Percentiles rank a stretch among this genome's conserved stretches.
These are phyloP conservation scores for Cynocephalus volans DNA, from an alignment of 2,113 vertebrate species.

Conservation along the genomic window DNA sequence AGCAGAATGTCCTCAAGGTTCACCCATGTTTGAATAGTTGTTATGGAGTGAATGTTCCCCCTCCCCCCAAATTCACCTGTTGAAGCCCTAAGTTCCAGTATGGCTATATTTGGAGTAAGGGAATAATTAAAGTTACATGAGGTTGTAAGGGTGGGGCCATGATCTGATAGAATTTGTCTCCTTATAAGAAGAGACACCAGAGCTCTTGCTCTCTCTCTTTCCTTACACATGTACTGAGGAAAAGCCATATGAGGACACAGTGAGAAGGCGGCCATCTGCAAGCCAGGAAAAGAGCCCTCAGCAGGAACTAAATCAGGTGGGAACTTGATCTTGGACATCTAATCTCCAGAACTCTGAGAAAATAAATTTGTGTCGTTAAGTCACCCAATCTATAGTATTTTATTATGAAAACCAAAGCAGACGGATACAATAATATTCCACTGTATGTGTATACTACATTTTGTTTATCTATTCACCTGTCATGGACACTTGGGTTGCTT, in stretches of 20 bases:
- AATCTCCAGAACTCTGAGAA: neutral
- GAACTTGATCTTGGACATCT: neutral
- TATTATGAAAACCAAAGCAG: neutral
- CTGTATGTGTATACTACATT: neutral
- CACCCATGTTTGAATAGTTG: neutral
- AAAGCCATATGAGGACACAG: neutral
- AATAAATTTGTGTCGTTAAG: neutral
- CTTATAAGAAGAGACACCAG: neutral
- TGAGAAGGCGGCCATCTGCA: neutral
- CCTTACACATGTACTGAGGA: neutral
- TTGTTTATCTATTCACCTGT: neutral
- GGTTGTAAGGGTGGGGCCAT: neutral
- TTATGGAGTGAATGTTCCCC: neutral
- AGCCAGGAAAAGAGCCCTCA: neutral
- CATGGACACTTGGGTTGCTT: neutral
- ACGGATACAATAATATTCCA: neutral
- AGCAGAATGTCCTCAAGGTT: neutral
- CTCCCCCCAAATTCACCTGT: neutral
- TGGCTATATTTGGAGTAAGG: neutral
- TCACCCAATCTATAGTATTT: neutral
- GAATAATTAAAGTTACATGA: neutral
- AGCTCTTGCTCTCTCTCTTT: neutral
- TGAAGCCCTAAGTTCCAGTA: no score
- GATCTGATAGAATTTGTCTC: neutral
- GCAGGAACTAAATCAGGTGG: neutral